Evolutionary conservation across 53 echinoderm and acorn worm species (phyloP).

Genomic region (Temnopleurus reevesii): DNA sequence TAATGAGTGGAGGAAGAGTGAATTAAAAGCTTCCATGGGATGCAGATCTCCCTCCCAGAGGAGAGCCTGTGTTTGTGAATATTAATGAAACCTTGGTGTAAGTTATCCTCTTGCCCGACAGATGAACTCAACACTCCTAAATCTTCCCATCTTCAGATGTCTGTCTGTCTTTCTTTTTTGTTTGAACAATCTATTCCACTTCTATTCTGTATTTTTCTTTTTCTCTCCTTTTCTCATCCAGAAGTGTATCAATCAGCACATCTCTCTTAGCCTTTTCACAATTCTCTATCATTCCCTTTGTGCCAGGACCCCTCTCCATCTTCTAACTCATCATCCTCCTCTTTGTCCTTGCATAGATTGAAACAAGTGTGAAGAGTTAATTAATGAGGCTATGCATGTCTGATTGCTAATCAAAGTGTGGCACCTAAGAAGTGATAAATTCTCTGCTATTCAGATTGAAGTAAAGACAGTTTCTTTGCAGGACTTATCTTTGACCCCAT

Average conservation of each 20-base stretch:
- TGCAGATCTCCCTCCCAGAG: background rate
- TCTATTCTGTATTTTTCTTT: background rate
- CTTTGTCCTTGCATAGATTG: background rate
- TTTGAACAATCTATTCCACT: background rate
- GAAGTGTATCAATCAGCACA: background rate
- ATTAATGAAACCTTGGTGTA: slow-evolving; percentile 16
- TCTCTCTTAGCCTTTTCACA: background rate
- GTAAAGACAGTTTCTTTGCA: no score
- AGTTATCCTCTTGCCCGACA: background rate
- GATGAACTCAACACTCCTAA: background rate
- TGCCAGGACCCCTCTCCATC: background rate
- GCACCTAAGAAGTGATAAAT: slow-evolving; percentile 10
- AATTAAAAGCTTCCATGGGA: slow-evolving; percentile 33
- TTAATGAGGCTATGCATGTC: slow-evolving; percentile 30
- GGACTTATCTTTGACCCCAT: no score
- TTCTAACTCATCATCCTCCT: background rate
- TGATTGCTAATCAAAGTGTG: background rate
- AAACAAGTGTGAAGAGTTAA: slow-evolving; percentile 18
- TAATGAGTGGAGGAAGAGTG: background rate
- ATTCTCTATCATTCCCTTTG: background rate
- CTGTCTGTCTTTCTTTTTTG: background rate
- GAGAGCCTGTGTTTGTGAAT: slow-evolving; percentile 33
- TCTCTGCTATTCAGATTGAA: background rate
- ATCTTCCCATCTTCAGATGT: background rate
- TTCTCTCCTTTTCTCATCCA: background rate